Evolutionary conservation across 2,888 invertebrate genomes (phyloP), one percentile per base, ranked within the genome.

Genomic region (Apocheima hispidaria): DNA sequence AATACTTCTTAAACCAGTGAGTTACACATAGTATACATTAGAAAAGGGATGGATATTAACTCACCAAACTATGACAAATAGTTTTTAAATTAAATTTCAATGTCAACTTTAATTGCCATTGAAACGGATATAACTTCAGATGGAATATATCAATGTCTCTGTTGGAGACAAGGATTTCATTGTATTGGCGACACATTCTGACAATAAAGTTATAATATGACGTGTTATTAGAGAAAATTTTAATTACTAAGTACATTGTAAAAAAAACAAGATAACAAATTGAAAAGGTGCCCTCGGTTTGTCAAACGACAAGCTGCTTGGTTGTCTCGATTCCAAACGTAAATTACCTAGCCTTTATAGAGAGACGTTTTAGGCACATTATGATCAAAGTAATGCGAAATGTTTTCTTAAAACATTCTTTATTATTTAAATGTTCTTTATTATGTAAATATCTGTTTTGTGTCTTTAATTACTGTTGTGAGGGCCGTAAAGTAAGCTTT

Each of bases 231-330:
- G n/a, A n/a, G n/a, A n/a, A n/a, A n/a, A n/a, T n/a, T n/a, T n/a
- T n/a, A n/a, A n/a, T n/a, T n/a, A n/a, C n/a, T n/a, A n/a, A n/a
- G 33, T 40, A 33, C 23, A 33, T 18, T 28, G 52, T 28, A 20
- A 58, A 28, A 50, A 57, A 53, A 56, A 48, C 62, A 52, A 65
- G 65, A 63, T 64, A 70, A 73, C 73, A 72, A 81, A 81, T 80
- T 80, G 75, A 81, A 74, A 74, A 70, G 75, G 70, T 70, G 63
- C 64, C 66, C 67, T 61, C 66, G 68, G 68, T 71, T 77, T 73
- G 65, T 72, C 72, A 75, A 74, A 73, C 66, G 70, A 60, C 70
- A 74, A 71, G 72, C 69, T 70, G 71, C 71, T 71, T 69, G 65
- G 63, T 54, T 44, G 16, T 43, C 57, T 35, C 55, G 54, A 59